Evolutionary conservation across 2,797 vertebrate species (phyloP), one percentile per base, ranked within the genome.

Genomic region (Enteromius anoplus): DNA sequence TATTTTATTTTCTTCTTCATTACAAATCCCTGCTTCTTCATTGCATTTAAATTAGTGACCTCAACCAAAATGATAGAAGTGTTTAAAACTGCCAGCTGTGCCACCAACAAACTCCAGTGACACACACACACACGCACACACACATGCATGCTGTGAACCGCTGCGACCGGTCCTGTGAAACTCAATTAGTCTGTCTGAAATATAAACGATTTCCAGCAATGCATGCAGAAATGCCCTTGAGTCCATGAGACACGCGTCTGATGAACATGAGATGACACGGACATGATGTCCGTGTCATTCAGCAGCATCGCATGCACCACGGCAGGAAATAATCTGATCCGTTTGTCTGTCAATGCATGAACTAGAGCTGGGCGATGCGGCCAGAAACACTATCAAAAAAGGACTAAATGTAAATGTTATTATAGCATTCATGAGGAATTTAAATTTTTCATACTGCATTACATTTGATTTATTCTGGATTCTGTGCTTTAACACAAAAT

Each of bases 211-310:
- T 62, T 62, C 23, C 23, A 29, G 23, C 60, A 64, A 64, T 17
- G 60, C 60, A 64, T 17, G 26, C 32, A 26, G 14, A 64, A 64
- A 64, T 64, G 60, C 4, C 65, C 65, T 40, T 2, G 75, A 49
- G 62, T 14, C 17, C 58, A 15, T 23, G 75, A 21, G 47, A 37
- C 23, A 7, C 0, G 75, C 40, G 60, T 64, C 60, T 47, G 15
- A 77, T 77, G 17, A 78, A 78, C 69, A 51, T 51, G 70, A 73
- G 55, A 73, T 73, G 58, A 64, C 32, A 8, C 47, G 40, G 47
- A 26, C 68, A 37, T 26, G 26, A 26, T 26, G 26, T 26, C 26
- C 26, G 26, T 26, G 26, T 47, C 65, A 14, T 58, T 42, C 51
- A n/a, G 47, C 66, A 69, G 37, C 5, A 69, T 23, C 71, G 7